phyloP scores from a whole-genome alignment of 2,113 vertebrate genomes.

The Gymnocephalus cernua region DNA sequence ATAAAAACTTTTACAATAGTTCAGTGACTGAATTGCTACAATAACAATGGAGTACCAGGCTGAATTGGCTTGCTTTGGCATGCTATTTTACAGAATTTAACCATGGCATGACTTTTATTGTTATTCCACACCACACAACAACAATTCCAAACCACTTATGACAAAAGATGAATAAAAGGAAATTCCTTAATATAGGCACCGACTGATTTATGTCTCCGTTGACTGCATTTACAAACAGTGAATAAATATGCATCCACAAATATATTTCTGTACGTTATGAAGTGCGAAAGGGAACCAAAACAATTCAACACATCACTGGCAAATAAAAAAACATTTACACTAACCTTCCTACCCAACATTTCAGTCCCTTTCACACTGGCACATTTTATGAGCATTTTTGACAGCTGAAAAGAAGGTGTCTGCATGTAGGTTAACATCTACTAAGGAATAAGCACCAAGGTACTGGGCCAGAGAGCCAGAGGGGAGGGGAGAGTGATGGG shows the following conservation, averaged over 20 bases:
- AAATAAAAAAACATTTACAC: constrained; percentile 20
- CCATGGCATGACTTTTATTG: constrained; percentile 5
- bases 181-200: constrained; percentile 14
- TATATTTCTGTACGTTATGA: neutral
- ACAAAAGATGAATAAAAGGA: constrained; percentile 10
- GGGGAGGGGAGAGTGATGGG: neutral
- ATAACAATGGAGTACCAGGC: neutral
- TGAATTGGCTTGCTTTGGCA: neutral
- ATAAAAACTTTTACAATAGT: neutral
- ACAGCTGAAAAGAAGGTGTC: constrained; percentile 30
- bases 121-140: constrained; percentile 8
- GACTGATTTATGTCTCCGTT: constrained; percentile 11
- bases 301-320: constrained; percentile 24
- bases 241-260: constrained; percentile 13
- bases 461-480: neutral
- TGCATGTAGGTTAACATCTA: constrained; percentile 18
- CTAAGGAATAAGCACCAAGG: constrained; percentile 10
- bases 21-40: neutral
- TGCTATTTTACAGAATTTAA: neutral
- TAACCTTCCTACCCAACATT: constrained; percentile 12
- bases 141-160: constrained; percentile 27
- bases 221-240: constrained; percentile 30
- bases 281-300: constrained; percentile 33
- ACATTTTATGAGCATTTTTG: constrained; percentile 16
- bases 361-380: constrained; percentile 34